phyloP scores from a whole-genome alignment of 2,888 invertebrate genomes.

The Drosophila mulleri region DNA sequence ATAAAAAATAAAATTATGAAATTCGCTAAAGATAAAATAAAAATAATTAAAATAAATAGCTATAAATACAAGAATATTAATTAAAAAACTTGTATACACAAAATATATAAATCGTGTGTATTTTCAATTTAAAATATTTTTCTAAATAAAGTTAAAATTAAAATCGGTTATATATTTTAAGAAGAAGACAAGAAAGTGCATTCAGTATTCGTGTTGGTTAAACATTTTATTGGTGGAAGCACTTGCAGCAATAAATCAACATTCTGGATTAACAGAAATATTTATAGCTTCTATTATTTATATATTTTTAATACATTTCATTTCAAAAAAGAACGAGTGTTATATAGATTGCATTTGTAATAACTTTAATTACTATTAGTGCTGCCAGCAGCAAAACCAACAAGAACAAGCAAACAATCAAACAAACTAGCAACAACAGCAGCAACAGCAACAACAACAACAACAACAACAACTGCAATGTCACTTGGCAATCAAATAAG shows the following conservation, averaged over 20 bases:
- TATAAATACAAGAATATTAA: too few species aligned
- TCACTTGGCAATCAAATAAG: conserved; percentile 75
- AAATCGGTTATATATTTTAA: too few species aligned
- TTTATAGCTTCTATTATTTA: conserved; percentile 12
- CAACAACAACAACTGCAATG: conserved; percentile 53
- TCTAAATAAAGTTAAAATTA: too few species aligned
- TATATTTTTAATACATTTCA: conserved; percentile 28
- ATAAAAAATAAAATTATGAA: too few species aligned
- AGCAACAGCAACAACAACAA: neutral
- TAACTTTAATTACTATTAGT: conserved; percentile 73
- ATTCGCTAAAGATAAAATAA: too few species aligned
- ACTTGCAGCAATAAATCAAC: conserved; percentile 8
- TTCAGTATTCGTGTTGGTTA: neutral
- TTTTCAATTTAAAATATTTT: too few species aligned
- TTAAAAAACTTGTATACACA: too few species aligned
- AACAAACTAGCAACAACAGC: conserved; percentile 31
- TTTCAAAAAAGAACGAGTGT: neutral
- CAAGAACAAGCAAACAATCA: conserved; percentile 62
- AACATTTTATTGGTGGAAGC: neutral
- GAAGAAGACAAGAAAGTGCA: too few species aligned
- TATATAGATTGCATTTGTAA: conserved; percentile 57
- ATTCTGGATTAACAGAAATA: conserved; percentile 12
- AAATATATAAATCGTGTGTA: too few species aligned
- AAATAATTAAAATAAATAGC: too few species aligned
- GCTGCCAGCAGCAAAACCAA: conserved; percentile 34